A percentile compares a stretch with the other conserved stretches of the same genome.
Conservation (phyloP, 1,140 invertebrate genomes). For the Melanaphis sacchari region DNA sequence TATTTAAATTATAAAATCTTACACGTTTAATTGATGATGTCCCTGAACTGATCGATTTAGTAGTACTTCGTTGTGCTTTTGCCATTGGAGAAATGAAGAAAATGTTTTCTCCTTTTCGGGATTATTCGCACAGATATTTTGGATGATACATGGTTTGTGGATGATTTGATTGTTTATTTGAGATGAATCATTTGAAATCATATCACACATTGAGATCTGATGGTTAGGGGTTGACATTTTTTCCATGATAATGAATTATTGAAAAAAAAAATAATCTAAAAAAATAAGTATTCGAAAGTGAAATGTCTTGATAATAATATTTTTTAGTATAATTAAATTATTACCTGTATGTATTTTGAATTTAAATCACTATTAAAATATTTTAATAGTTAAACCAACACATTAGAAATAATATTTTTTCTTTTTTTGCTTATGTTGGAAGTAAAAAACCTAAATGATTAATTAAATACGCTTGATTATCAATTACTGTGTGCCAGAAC, state of each 20-base stretch:
- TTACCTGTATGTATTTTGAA: background rate
- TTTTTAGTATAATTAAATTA: background rate
- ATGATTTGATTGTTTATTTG: background rate
- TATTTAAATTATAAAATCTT: background rate
- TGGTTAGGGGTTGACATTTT: background rate
- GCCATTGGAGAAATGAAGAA: constrained; percentile 6
- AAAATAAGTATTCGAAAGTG: background rate
- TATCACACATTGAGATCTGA: constrained; percentile 19
- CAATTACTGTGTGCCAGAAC: constrained; percentile 71
- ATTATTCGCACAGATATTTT: background rate
- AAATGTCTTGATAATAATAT: background rate
- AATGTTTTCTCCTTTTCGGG: background rate
- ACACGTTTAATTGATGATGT: constrained; percentile 40
- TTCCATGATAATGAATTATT: background rate
- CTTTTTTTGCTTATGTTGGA: constrained; percentile 73
- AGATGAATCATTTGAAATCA: background rate
- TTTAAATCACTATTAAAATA: background rate
- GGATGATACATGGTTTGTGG: background rate
- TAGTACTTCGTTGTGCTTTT: background rate
- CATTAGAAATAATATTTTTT: background rate
- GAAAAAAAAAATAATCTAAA: background rate
- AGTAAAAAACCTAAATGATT: constrained; percentile 73
- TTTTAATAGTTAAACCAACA: background rate
- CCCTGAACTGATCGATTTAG: background rate
- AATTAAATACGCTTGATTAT: constrained; percentile 69